Percentiles rank a stretch among this genome's conserved stretches.
Evolutionary conservation across 1,140 invertebrate genomes (phyloP).

Genomic region (Nasonia giraulti): DNA sequence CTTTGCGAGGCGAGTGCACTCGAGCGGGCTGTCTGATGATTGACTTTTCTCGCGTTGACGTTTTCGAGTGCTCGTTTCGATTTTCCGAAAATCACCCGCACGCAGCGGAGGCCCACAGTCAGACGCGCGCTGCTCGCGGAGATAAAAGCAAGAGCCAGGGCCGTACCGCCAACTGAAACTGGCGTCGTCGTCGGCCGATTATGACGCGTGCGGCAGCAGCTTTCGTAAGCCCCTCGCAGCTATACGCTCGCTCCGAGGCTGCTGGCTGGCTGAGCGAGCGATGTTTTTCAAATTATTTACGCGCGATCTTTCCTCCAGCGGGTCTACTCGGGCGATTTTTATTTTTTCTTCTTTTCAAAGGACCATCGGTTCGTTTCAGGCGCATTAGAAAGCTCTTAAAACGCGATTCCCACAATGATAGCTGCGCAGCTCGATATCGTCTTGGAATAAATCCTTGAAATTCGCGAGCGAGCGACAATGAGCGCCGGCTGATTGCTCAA

Average conservation of each 20-base stretch:
- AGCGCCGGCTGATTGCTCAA: not conserved
- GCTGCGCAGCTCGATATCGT: not conserved
- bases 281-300: slow-evolving; percentile 17
- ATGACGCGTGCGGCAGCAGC: slow-evolving; percentile 30
- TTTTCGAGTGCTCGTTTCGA: no score
- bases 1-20: not conserved
- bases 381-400: not conserved
- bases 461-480: not conserved
- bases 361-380: not conserved
- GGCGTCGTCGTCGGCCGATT: slow-evolving; percentile 29
- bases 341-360: no score
- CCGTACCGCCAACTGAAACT: slow-evolving; percentile 15
- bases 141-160: slow-evolving; percentile 39
- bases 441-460: not conserved
- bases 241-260: not conserved
- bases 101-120: not conserved
- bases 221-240: slow-evolving; percentile 34
- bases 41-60: no score
- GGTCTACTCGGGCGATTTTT: not conserved
- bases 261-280: not conserved
- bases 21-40: no score
- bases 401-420: not conserved
- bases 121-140: not conserved
- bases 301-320: not conserved
- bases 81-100: no score